Evolutionary conservation across 2,797 vertebrate genomes (phyloP), one percentile per base, ranked within the genome.

Genomic region (Novumbra hubbsi): DNA sequence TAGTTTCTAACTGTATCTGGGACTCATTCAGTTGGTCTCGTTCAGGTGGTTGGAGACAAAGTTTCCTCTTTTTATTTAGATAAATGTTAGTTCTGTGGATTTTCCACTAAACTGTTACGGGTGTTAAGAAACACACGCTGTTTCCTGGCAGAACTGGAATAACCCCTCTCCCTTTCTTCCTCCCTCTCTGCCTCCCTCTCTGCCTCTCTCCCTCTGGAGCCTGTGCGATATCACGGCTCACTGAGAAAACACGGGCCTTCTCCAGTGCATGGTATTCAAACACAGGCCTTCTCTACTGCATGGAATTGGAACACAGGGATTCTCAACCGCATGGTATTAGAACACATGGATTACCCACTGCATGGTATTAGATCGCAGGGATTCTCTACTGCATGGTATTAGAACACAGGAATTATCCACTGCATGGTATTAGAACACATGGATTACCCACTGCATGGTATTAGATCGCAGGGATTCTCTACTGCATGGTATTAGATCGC

Each of bases 81-180:
- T 85, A 91, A 92, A 91, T 92, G 91, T 92, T 92, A 88, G 90
- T 83, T 87, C 89, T 85, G 89, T 88, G 88, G 68, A 57, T 84
- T 89, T 89, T 87, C 80, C 88, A 86, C 78, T 85, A 89, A 85
- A 86, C 74, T 71, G 85, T 74, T 75, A 79, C 76, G 83, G 79
- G 83, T 83, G 78, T 81, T 76, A 80, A 84, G 75, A 78, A 78
- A 74, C 24, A 11, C 72, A 76, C 76, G 28, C 55, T 19, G 71
- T 84, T 92, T 88, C 80, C 84, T 84, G 85, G 82, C 81, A 85
- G 85, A 85, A 81, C 78, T 66, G 75, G 80, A 85, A 87, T 80
- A 84, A 78, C 74, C 72, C 62, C 80, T 76, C 74, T 49, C 32
- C 64, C 48, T 52, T 60, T 41, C 52, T 27, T 32, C 62, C 30